A percentile compares a stretch with the other conserved stretches of the same genome.
Evolutionary conservation across 2,113 vertebrate species (phyloP).

Genomic region (Salminus brasiliensis): DNA sequence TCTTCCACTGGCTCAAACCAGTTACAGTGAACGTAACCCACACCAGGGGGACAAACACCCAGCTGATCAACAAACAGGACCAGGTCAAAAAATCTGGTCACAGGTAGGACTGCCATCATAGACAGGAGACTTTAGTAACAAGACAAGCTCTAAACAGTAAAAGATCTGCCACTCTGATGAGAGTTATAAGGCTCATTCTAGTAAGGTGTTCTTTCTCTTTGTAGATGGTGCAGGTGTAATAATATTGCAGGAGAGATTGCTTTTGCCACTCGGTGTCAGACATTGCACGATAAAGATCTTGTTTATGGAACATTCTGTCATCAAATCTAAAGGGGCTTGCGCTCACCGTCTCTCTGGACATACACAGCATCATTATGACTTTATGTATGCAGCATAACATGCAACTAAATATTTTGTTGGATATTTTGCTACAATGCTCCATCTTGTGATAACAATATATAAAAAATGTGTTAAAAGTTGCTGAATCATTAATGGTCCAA

Average conservation of each 20-base stretch:
- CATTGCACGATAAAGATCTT: slow-evolving; percentile 53
- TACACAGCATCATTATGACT: background rate
- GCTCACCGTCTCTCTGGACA: slow-evolving; percentile 11
- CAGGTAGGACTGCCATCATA: slow-evolving; percentile 6
- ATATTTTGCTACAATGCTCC: background rate
- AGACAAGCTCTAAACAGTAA: background rate
- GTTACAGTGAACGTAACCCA: slow-evolving; percentile 66
- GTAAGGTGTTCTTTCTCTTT: background rate
- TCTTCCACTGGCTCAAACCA: slow-evolving; percentile 39
- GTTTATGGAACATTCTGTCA: slow-evolving; percentile 65
- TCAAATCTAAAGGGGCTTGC: slow-evolving; percentile 38
- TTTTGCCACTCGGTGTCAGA: slow-evolving; percentile 48
- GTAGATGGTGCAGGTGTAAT: slow-evolving; percentile 45
- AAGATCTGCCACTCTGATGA: background rate
- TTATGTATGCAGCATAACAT: background rate
- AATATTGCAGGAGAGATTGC: slow-evolving; percentile 45
- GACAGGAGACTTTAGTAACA: background rate
- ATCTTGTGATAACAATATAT: too few relatives aligned
- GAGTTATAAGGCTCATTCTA: background rate
- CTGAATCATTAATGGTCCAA: too few relatives aligned
- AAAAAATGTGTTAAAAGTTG: too few relatives aligned
- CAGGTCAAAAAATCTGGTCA: background rate
- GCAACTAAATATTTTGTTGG: background rate
- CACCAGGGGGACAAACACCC: slow-evolving; percentile 77
- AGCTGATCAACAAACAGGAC: slow-evolving; percentile 45